Evolutionary conservation across 2,888 invertebrate genomes (phyloP).

Genomic region (Tuberolachnus salignus): DNA sequence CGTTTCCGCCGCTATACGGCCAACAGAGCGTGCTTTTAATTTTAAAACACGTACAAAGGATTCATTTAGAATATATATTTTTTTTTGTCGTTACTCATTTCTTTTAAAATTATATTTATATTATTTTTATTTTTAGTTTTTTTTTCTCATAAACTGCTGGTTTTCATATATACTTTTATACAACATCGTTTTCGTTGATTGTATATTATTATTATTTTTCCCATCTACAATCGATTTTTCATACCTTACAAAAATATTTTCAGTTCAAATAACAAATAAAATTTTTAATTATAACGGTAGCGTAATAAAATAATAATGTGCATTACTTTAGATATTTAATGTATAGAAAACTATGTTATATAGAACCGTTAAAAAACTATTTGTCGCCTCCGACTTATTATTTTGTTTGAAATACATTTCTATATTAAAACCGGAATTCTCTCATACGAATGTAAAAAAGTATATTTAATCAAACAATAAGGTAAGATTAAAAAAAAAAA

Average conservation of each 20-base stretch:
- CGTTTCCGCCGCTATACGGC: background rate
- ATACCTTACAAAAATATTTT: background rate
- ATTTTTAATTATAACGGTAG: too few relatives aligned
- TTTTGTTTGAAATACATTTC: too few relatives aligned
- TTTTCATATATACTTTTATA: background rate
- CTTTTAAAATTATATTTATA: slow-evolving; percentile 13
- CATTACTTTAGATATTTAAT: too few relatives aligned
- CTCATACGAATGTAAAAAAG: too few relatives aligned
- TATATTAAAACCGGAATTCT: too few relatives aligned
- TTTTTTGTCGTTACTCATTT: slow-evolving; percentile 1
- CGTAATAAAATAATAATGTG: too few relatives aligned
- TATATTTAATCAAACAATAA: too few relatives aligned
- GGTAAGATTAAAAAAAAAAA: too few relatives aligned
- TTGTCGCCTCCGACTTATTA: too few relatives aligned
- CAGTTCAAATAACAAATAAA: background rate
- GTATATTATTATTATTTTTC: background rate
- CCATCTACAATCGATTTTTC: background rate
- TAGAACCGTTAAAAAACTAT: too few relatives aligned
- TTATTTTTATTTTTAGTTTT: background rate
- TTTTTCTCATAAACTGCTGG: slow-evolving; percentile 7
- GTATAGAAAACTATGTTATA: too few relatives aligned
- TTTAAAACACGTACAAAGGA: slow-evolving; percentile 19
- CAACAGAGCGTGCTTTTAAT: slow-evolving; percentile 13
- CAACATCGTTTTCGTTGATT: background rate
- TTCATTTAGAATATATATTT: slow-evolving; percentile 22